Conservation (phyloP, 2,888 invertebrate species). For the Encarsia formosa region DNA sequence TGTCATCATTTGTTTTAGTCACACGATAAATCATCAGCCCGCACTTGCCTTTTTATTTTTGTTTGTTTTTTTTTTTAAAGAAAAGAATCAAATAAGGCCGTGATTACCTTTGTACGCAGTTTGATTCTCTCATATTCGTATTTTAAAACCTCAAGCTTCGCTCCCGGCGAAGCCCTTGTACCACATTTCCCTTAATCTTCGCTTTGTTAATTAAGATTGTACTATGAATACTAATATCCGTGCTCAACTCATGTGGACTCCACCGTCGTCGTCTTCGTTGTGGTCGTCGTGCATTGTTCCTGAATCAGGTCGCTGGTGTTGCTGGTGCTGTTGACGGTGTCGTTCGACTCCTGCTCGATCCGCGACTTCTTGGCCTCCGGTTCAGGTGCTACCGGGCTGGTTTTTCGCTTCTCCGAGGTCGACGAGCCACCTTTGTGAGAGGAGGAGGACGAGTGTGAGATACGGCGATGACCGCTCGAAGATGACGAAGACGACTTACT, state of each 20-base stretch:
- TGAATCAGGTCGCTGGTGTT: too few relatives aligned
- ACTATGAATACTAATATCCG: constrained; percentile 25
- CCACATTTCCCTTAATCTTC: constrained; percentile 14
- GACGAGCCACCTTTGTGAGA: constrained; percentile 20
- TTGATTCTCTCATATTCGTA: neutral
- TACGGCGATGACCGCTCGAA: constrained; percentile 23
- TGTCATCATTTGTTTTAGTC: too few relatives aligned
- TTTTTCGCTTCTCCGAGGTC: too few relatives aligned
- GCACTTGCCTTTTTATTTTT: constrained; percentile 19
- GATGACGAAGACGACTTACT: constrained; percentile 16
- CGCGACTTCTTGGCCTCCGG: constrained; percentile 39
- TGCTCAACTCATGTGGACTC: constrained; percentile 13
- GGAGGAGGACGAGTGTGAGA: constrained; percentile 16
- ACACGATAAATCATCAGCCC: constrained; percentile 11
- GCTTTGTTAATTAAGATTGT: constrained; percentile 25
- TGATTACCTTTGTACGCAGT: neutral
- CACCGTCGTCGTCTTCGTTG: too few relatives aligned
- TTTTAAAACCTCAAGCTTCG: constrained; percentile 21
- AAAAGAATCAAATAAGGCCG: constrained; percentile 6
- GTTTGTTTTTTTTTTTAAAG: too few relatives aligned
- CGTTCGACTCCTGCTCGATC: constrained; percentile 28
- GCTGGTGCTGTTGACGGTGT: too few relatives aligned
- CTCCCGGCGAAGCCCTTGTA: constrained; percentile 25
- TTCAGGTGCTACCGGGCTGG: too few relatives aligned
- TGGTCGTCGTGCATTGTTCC: too few relatives aligned